These are phyloP conservation scores for Chrysina gloriosa DNA, from an alignment of 2,888 invertebrate genomes.

Conservation along the genomic window DNA sequence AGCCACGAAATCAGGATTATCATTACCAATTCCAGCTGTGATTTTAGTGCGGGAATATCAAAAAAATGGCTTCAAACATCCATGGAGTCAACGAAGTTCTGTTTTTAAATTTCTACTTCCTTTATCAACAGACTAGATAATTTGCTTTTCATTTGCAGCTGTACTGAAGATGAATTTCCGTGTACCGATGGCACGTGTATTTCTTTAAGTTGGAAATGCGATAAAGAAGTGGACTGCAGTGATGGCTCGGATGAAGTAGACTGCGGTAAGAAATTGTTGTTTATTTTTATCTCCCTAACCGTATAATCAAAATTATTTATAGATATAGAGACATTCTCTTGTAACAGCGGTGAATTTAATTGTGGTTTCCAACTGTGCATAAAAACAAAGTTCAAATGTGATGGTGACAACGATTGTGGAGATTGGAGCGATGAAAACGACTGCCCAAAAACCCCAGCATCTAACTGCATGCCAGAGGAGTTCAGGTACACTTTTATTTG, in stretches of 20 bases:
- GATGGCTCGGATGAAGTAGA: conserved; percentile 81
- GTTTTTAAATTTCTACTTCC: too few relatives aligned
- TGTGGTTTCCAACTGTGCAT: conserved; percentile 80
- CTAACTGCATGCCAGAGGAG: conserved; percentile 75
- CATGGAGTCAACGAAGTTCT: too few relatives aligned
- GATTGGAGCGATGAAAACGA: conserved; percentile 89
- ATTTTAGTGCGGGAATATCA: too few relatives aligned
- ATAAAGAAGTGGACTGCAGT: conserved; percentile 79
- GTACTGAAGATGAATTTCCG: conserved; percentile 78
- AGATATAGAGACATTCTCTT: conserved; percentile 70
- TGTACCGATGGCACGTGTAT: conserved; percentile 82
- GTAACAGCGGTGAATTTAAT: conserved; percentile 80
- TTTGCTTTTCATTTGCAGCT: conserved; percentile 65
- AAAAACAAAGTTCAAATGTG: conserved; percentile 80
- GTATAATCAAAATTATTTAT: conserved; percentile 53
- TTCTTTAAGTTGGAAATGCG: conserved; percentile 78
- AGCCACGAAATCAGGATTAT: too few relatives aligned
- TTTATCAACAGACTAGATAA: too few relatives aligned
- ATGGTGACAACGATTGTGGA: conserved; percentile 88
- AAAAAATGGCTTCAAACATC: too few relatives aligned
- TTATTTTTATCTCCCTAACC: conserved; percentile 61
- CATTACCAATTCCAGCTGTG: too few relatives aligned
- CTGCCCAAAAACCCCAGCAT: conserved; percentile 72
- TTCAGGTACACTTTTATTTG: too few relatives aligned
- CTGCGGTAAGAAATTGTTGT: conserved; percentile 68